A percentile compares a stretch with the other conserved stretches of the same genome.
These are phyloP conservation scores for Panthera tigris DNA, from an alignment of 2,113 vertebrate genomes.

Conservation along the genomic window DNA sequence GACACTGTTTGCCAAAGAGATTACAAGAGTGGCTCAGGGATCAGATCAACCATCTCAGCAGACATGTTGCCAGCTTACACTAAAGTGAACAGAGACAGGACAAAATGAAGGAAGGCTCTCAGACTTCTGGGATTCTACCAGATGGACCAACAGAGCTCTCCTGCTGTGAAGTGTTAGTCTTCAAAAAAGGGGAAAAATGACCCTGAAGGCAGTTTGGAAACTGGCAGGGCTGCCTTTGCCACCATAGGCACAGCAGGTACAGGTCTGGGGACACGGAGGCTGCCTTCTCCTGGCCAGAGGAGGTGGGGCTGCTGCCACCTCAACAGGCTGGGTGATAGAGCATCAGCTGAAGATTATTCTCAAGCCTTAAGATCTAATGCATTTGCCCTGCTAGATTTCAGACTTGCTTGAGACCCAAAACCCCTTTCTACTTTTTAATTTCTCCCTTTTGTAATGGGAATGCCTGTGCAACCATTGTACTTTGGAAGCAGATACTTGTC, in stretches of 20 bases:
- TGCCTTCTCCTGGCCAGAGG: background rate
- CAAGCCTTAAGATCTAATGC: background rate
- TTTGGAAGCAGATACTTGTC: background rate
- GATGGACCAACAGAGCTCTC: background rate
- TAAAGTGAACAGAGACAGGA: background rate
- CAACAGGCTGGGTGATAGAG: background rate
- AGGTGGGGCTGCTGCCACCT: background rate
- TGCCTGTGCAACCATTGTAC: background rate
- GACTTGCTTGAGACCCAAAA: background rate
- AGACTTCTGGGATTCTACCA: background rate
- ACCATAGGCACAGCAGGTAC: background rate
- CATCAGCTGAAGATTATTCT: background rate
- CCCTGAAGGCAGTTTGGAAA: background rate
- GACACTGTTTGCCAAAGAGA: background rate
- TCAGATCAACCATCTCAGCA: background rate
- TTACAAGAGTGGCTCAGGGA: background rate
- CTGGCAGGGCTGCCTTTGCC: background rate
- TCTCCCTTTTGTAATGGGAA: background rate
- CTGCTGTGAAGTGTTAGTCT: background rate
- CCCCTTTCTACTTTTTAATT: background rate
- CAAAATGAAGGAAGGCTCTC: background rate
- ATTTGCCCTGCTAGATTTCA: background rate
- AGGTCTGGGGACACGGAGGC: background rate
- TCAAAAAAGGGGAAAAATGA: background rate
- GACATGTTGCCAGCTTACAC: background rate